phyloP scores from a whole-genome alignment of 1,140 invertebrate genomes.

The Apis dorsata region DNA sequence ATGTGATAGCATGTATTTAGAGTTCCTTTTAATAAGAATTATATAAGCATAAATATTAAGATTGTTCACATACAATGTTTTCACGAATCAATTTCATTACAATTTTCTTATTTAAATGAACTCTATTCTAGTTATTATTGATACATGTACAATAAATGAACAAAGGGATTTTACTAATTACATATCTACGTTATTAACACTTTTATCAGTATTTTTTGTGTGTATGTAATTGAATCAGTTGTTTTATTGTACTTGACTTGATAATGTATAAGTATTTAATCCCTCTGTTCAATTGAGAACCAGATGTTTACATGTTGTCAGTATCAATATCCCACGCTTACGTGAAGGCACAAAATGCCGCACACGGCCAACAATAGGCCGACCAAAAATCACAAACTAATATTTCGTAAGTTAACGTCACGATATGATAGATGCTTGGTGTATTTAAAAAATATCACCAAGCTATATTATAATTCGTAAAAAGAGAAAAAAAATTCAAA shows the following conservation, averaged over 20 bases:
- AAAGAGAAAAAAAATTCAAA: neutral
- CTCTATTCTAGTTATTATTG: slow-evolving; percentile 65
- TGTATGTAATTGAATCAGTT: neutral
- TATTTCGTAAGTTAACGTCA: slow-evolving; percentile 69
- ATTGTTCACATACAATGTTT: neutral
- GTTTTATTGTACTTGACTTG: neutral
- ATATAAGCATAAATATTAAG: neutral
- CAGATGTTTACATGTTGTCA: slow-evolving; percentile 80
- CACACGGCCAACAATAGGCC: slow-evolving; percentile 76
- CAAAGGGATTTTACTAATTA: slow-evolving; percentile 67
- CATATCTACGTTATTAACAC: neutral
- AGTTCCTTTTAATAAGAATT: slow-evolving; percentile 53
- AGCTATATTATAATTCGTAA: slow-evolving; percentile 15
- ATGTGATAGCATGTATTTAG: slow-evolving; percentile 71
- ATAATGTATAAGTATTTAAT: slow-evolving; percentile 44
- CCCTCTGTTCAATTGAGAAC: slow-evolving; percentile 73
- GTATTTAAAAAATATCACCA: slow-evolving; percentile 39
- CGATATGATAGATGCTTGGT: slow-evolving; percentile 48
- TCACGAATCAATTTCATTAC: neutral
- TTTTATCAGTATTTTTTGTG: neutral
- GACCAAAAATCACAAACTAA: slow-evolving; percentile 76
- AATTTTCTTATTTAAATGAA: slow-evolving; percentile 65
- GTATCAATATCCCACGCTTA: slow-evolving; percentile 81
- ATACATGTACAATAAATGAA: slow-evolving; percentile 70
- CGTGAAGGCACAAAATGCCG: slow-evolving; percentile 80